These are phyloP conservation scores for Leptinotarsa haldemani DNA, from an alignment of 2,888 invertebrate species.

Conservation along the genomic window DNA sequence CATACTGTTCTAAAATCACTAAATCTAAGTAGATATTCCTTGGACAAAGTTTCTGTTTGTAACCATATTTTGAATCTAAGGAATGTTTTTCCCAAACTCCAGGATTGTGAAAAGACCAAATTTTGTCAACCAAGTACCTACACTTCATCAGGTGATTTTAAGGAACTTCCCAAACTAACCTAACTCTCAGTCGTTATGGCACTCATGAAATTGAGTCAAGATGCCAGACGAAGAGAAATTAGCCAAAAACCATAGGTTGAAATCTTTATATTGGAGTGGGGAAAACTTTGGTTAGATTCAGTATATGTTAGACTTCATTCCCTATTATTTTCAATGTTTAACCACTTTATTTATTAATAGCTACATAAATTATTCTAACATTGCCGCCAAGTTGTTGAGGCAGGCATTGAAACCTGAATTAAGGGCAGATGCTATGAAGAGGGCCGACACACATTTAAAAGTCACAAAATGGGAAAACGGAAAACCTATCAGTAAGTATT, in stretches of 20 bases:
- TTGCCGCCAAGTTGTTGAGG: conserved; percentile 87
- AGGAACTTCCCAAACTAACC: too few species aligned
- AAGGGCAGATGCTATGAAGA: conserved; percentile 78
- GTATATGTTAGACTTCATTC: too few species aligned
- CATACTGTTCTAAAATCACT: too few species aligned
- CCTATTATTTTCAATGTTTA: background rate
- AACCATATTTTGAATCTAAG: background rate
- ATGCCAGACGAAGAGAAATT: too few species aligned
- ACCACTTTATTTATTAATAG: conserved; percentile 68
- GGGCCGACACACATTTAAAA: conserved; percentile 81
- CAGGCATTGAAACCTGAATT: conserved; percentile 83
- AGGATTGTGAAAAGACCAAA: background rate
- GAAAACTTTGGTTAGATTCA: too few species aligned
- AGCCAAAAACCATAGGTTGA: too few species aligned
- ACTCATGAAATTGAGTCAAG: too few species aligned
- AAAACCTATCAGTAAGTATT: conserved; percentile 82
- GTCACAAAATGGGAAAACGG: conserved; percentile 93
- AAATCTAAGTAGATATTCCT: too few species aligned
- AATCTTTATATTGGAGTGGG: too few species aligned
- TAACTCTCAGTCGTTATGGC: too few species aligned
- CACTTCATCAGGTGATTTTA: too few species aligned
- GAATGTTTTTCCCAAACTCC: background rate
- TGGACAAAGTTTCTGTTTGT: background rate
- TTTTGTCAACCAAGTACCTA: background rate
- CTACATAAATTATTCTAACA: conserved; percentile 96